A percentile compares a stretch with the other conserved stretches of the same genome.
phyloP scores from a whole-genome alignment of 2,888 invertebrate species.

The Malthinus seriepunctatus region DNA sequence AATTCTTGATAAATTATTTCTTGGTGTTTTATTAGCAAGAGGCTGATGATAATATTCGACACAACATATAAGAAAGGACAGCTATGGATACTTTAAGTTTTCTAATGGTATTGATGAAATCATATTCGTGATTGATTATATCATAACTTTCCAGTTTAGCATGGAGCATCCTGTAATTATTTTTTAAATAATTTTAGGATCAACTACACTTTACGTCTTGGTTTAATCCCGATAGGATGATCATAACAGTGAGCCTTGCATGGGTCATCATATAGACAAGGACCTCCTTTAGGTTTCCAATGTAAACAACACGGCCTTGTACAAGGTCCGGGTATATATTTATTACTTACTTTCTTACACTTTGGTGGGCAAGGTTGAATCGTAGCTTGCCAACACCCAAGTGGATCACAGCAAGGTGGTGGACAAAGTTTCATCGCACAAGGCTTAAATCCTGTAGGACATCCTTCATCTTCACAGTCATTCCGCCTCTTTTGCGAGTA shows the following conservation, averaged over 20 bases:
- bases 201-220: constrained; percentile 24
- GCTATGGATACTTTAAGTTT: too few species aligned
- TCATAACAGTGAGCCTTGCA: constrained; percentile 52
- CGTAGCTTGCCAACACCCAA: constrained; percentile 48
- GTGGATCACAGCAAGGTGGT: constrained; percentile 47
- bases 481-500: constrained; percentile 25
- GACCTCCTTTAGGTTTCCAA: constrained; percentile 48
- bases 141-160: too few species aligned
- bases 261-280: constrained; percentile 48
- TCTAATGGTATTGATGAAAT: too few species aligned
- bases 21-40: too few species aligned
- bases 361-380: constrained; percentile 49
- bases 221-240: constrained; percentile 44
- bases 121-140: too few species aligned
- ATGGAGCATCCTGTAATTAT: not conserved
- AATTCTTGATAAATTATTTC: too few species aligned
- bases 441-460: constrained; percentile 51
- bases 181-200: constrained; percentile 2
- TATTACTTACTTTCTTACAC: constrained; percentile 37
- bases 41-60: too few species aligned
- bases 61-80: too few species aligned
- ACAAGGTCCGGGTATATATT: constrained; percentile 42
- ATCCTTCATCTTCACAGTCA: constrained; percentile 30
- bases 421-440: constrained; percentile 48
- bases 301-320: constrained; percentile 50